phyloP scores from a whole-genome alignment of 2,797 vertebrate genomes.

The Anisognathus igniventris region DNA sequence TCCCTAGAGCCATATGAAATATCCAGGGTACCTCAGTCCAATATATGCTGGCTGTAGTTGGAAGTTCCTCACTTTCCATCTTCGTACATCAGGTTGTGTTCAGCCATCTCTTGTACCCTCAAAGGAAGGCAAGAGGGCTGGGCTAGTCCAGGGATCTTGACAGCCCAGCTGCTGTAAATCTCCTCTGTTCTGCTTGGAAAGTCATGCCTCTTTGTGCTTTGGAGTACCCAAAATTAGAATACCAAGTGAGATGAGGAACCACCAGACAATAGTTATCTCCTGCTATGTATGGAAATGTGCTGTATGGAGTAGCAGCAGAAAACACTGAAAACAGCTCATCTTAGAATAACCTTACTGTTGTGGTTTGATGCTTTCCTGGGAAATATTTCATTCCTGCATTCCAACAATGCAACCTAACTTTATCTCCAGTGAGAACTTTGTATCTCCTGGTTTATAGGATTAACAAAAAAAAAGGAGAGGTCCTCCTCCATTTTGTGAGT shows the following conservation, averaged over 20 bases:
- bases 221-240: background rate
- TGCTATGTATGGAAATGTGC: background rate
- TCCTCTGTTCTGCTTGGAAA: background rate
- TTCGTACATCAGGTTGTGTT: background rate
- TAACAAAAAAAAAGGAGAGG: background rate
- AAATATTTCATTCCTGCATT: background rate
- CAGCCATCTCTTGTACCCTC: background rate
- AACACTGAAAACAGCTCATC: background rate
- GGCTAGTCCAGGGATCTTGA: background rate
- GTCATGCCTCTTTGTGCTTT: background rate
- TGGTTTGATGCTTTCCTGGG: background rate
- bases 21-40: background rate
- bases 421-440: background rate
- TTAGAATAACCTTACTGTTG: background rate
- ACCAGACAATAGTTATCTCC: background rate
- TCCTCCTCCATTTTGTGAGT: background rate
- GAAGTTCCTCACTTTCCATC: background rate
- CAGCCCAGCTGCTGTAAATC: background rate
- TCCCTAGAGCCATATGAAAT: accelerated
- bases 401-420: background rate
- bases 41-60: background rate
- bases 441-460: background rate
- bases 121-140: background rate
- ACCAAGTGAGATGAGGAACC: background rate
- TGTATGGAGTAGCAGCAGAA: background rate